phyloP scores from a whole-genome alignment of 2,888 invertebrate species.

The Pediacus dermestoides region DNA sequence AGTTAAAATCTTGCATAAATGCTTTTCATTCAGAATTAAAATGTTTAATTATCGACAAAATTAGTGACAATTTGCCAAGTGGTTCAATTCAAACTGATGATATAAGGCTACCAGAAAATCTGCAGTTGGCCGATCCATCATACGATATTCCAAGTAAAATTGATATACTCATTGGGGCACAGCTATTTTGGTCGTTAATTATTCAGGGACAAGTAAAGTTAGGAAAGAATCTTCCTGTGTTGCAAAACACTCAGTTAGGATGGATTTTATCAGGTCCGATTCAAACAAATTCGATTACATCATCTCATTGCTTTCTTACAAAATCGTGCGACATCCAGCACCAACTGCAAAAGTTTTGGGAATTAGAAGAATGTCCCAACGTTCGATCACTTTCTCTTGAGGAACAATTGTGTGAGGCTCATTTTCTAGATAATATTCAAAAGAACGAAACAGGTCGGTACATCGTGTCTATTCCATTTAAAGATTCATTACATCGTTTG shows the following conservation, averaged over 20 bases:
- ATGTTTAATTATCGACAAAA: background rate
- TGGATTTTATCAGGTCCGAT: slow-evolving; percentile 17
- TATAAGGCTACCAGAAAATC: slow-evolving; percentile 10
- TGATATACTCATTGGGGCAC: slow-evolving; percentile 20
- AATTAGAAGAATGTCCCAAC: slow-evolving; percentile 6
- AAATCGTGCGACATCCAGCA: slow-evolving; percentile 5
- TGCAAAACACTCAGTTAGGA: slow-evolving; percentile 22
- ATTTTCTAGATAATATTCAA: background rate
- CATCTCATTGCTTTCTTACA: slow-evolving; percentile 14
- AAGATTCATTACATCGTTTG: slow-evolving; percentile 5
- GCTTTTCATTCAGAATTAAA: background rate
- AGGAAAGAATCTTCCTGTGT: slow-evolving; percentile 11
- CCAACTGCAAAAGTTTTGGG: slow-evolving; percentile 5
- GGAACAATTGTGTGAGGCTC: background rate
- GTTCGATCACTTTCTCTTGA: background rate
- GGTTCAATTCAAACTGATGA: background rate
- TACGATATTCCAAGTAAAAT: slow-evolving; percentile 15
- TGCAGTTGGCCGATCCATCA: slow-evolving; percentile 17
- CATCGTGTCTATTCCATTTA: slow-evolving; percentile 15
- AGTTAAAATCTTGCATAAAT: background rate
- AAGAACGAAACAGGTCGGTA: slow-evolving; percentile 11
- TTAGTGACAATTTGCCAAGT: background rate
- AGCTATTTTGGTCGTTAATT: slow-evolving; percentile 16
- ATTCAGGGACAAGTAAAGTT: slow-evolving; percentile 18
- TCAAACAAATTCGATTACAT: background rate